Evolutionary conservation across 30 jellyfish, hydroid and myxozoan species (phyloP).

Genomic region (Pseudorhiza aurosa): DNA sequence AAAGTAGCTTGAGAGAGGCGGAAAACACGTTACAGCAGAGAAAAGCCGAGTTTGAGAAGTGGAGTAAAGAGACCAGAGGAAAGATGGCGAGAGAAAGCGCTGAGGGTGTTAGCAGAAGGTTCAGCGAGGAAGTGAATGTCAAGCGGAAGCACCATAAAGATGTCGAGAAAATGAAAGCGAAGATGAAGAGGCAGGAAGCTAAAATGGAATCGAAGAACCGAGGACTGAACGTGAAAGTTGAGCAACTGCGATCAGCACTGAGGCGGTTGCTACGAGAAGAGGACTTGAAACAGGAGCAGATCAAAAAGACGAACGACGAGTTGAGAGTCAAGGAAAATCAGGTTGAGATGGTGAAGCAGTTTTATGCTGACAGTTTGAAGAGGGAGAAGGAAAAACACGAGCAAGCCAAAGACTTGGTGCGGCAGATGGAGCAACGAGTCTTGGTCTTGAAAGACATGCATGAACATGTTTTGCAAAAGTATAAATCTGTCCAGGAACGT

Average conservation of each 20-base stretch:
- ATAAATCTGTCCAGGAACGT: conserved; percentile 9
- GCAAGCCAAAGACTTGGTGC: conserved; percentile 28
- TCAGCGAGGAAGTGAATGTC: conserved; percentile 33
- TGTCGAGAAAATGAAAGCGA: conserved; percentile 28
- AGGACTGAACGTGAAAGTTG: conserved; percentile 18
- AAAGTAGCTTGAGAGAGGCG: not conserved
- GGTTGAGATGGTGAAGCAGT: conserved; percentile 33
- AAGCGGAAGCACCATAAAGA: conserved; percentile 10
- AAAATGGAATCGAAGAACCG: conserved; percentile 6
- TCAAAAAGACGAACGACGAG: conserved; percentile 13
- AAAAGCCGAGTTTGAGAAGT: conserved; percentile 29
- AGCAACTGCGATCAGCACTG: conserved; percentile 28
- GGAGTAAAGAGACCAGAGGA: conserved; percentile 28
- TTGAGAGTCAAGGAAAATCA: conserved; percentile 12
- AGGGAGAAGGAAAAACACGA: conserved; percentile 53
- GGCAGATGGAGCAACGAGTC: conserved; percentile 44
- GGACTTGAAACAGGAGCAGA: conserved; percentile 10
- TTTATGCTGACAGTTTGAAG: conserved; percentile 28
- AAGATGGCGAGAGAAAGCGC: conserved; percentile 32
- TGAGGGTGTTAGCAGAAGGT: conserved; percentile 1
- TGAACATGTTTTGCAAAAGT: conserved; percentile 25
- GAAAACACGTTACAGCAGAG: conserved; percentile 12
- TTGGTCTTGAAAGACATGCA: conserved; percentile 18
- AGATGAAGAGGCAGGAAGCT: conserved; percentile 5
- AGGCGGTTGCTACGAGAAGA: conserved; percentile 37